These are phyloP conservation scores for Pterocles burchelli DNA, from an alignment of 2,113 vertebrate species.

Conservation along the genomic window DNA sequence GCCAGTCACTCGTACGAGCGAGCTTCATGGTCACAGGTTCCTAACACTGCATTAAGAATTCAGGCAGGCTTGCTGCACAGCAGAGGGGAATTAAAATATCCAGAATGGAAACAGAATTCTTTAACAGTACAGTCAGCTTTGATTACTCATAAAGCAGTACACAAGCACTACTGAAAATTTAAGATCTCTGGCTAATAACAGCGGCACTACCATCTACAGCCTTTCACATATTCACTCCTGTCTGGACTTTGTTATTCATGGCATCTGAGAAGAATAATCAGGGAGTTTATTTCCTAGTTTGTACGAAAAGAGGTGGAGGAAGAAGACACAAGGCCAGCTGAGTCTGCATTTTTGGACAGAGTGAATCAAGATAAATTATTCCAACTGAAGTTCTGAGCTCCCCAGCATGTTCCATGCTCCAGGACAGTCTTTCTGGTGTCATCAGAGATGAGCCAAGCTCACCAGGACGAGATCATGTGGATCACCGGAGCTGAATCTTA, in stretches of 20 bases:
- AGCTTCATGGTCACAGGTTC: neutral
- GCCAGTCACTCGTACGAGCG: neutral
- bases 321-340: neutral
- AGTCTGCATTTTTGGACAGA: neutral
- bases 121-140: neutral
- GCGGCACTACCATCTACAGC: neutral
- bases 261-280: neutral
- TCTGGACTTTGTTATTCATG: neutral
- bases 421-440: neutral
- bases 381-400: neutral
- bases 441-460: neutral
- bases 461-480: neutral
- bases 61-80: neutral
- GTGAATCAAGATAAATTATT: neutral
- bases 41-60: neutral
- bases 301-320: neutral
- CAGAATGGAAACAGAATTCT: neutral
- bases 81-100: neutral
- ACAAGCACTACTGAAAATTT: neutral
- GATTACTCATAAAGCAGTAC: conserved; percentile 4
- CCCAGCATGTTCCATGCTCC: neutral
- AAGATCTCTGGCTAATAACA: neutral
- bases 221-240: neutral
- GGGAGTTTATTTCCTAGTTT: neutral
- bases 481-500: conserved; percentile 13